Base-by-base conservation (phyloP, 1,140 invertebrate genomes). In the Sarcophaga peregrina region DNA sequence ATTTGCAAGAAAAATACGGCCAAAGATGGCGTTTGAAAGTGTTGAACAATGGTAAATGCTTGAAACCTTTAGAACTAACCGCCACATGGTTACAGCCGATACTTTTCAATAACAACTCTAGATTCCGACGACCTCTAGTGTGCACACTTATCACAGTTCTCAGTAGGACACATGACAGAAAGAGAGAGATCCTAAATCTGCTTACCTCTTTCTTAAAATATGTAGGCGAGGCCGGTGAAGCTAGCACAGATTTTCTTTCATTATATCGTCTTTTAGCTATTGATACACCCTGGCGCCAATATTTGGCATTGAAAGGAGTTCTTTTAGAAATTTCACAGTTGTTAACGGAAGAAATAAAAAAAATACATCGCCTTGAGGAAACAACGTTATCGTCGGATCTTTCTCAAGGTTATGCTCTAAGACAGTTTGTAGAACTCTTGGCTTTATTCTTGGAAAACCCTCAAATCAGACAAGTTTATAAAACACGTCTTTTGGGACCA, bases 371-470 rank as follows among this genome's bases (percentile, higher is more conserved):
- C 13, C 91, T 97, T 13, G 97, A 98, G 90, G 96, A 97, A 86
- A 97, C 96, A 13, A 98, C 97, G 0, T 91, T 99, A 0, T 98
- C 96, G 8, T 98, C 97, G 1, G 97, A 99, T 91, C 92, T 99
- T 1, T 96, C 97, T 8, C 96, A 98, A 93, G 98, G 96, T 8
- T 97, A 96, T 90, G 96, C 96, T 0, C 89, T 98, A 74, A 96
- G 97, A 87, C 96, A 96, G 89, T 91, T 97, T 74, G 96, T 96
- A 37, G 97, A 98, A 89, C 90, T 99, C 11, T 88, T 99, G 84
- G 94, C 96, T 11, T 94, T 95, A 78, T 96, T 97, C 91, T 91
- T 97, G 45, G 96, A 96, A 85, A 93, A 97, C 91, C 92, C 94
- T 84, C 93, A 94, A 85, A 94, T 98, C 86, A 94, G 97, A 82